These are phyloP conservation scores for Pelecanoides urinatrix DNA, from an alignment of 2,113 vertebrate genomes.

Conservation along the genomic window DNA sequence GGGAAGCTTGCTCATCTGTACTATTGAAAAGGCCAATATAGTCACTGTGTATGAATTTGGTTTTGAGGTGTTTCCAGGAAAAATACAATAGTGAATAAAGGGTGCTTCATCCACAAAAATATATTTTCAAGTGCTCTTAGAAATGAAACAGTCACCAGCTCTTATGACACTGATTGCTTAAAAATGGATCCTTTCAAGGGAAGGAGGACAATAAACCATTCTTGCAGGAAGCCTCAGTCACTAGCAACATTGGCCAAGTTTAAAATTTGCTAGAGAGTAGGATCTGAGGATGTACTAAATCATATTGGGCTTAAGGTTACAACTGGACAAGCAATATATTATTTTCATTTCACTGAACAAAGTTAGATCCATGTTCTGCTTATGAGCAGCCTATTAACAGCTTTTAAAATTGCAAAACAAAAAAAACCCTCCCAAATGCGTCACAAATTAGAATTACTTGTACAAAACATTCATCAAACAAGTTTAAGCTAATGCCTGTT, in stretches of 20 bases:
- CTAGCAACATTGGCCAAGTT: background rate
- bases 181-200: conserved; percentile 15
- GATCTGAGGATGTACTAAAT: background rate
- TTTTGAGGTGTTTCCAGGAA: conserved; percentile 14
- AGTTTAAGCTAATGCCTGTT: background rate
- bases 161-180: conserved; percentile 4
- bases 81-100: conserved; percentile 27
- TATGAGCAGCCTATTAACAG: background rate
- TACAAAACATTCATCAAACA: conserved; percentile 9
- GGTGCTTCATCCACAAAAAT: background rate
- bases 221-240: background rate
- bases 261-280: background rate
- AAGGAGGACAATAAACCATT: conserved; percentile 23
- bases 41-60: background rate
- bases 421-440: background rate
- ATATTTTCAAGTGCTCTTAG: background rate
- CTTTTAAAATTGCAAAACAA: conserved; percentile 25
- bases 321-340: background rate
- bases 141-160: conserved; percentile 5
- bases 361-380: background rate
- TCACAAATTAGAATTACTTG: conserved; percentile 3
- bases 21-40: background rate
- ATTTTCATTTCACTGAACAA: background rate
- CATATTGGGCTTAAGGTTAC: background rate
- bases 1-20: background rate